A percentile compares a stretch with the other conserved stretches of the same genome.
Conservation (phyloP, 1,140 invertebrate species). For the Grapholita molesta region DNA sequence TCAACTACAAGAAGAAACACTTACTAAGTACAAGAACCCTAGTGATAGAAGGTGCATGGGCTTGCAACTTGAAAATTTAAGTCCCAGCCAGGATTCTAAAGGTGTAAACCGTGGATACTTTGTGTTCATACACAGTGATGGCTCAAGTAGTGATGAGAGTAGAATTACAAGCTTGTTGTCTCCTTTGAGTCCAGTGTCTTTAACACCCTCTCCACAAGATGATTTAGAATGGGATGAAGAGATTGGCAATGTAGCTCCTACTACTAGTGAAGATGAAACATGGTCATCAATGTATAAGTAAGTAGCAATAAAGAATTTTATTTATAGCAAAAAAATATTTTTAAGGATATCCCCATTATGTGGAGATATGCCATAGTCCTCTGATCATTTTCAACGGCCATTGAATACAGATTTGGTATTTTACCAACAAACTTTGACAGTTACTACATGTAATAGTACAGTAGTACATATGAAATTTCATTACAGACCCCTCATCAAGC, state of each 20-base stretch:
- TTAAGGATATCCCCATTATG: too few species aligned
- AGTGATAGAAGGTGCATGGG: conserved; percentile 42
- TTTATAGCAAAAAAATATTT: too few species aligned
- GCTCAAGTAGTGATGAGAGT: conserved; percentile 65
- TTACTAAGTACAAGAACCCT: conserved; percentile 57
- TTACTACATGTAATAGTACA: too few species aligned
- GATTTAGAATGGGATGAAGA: conserved; percentile 74
- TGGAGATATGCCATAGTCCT: too few species aligned
- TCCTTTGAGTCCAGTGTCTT: conserved; percentile 43
- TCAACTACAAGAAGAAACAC: conserved; percentile 39
- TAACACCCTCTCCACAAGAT: conserved; percentile 49
- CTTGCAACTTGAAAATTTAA: conserved; percentile 27
- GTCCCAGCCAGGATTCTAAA: conserved; percentile 27
- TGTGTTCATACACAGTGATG: conserved; percentile 65
- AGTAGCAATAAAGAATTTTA: conserved; percentile 30
- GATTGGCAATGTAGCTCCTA: conserved; percentile 58
- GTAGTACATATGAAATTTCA: too few species aligned
- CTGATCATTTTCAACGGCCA: too few species aligned
- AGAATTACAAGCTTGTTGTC: conserved; percentile 43
- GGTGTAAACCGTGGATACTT: conserved; percentile 66
- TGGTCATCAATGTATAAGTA: conserved; percentile 71
- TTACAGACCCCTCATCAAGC: too few species aligned
- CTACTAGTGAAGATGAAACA: conserved; percentile 69
- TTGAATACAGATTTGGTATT: too few species aligned
- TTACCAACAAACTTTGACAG: too few species aligned